These are phyloP conservation scores for Pithys albifrons DNA, from an alignment of 2,113 vertebrate genomes.

Conservation along the genomic window DNA sequence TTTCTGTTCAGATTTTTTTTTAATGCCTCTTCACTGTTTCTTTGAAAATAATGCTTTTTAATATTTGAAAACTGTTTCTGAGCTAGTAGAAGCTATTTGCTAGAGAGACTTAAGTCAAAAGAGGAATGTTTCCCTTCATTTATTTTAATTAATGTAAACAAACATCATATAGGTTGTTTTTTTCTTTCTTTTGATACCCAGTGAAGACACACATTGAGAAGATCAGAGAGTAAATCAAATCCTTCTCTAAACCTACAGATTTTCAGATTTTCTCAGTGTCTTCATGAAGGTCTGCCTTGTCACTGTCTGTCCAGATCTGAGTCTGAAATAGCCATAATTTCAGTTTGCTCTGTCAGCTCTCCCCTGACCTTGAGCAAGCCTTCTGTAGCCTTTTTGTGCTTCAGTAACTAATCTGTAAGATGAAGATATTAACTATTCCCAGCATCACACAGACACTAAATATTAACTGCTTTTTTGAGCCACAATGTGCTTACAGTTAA, in stretches of 20 bases:
- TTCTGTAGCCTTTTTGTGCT: neutral
- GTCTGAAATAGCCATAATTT: neutral
- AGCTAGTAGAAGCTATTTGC: neutral
- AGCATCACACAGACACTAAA: neutral
- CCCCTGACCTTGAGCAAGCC: neutral
- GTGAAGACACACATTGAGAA: rapidly evolving
- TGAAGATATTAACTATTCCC: neutral
- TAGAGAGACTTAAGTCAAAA: neutral
- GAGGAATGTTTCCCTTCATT: neutral
- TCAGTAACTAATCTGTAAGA: neutral
- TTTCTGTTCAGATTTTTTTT: neutral
- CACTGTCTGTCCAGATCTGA: neutral
- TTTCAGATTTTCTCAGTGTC: neutral
- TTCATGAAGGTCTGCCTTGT: neutral
- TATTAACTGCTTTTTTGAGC: conserved; percentile 42
- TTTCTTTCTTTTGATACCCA: neutral
- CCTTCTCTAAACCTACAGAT: neutral
- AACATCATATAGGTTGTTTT: neutral
- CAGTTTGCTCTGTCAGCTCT: neutral
- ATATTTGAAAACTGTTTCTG: neutral
- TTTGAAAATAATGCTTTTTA: neutral
- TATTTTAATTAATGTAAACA: neutral
- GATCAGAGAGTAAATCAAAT: neutral
- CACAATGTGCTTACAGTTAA: conserved; percentile 21
- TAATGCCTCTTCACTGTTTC: neutral